Evolutionary conservation across 2,113 vertebrate genomes (phyloP).

Genomic region (Oreochromis aureus): DNA sequence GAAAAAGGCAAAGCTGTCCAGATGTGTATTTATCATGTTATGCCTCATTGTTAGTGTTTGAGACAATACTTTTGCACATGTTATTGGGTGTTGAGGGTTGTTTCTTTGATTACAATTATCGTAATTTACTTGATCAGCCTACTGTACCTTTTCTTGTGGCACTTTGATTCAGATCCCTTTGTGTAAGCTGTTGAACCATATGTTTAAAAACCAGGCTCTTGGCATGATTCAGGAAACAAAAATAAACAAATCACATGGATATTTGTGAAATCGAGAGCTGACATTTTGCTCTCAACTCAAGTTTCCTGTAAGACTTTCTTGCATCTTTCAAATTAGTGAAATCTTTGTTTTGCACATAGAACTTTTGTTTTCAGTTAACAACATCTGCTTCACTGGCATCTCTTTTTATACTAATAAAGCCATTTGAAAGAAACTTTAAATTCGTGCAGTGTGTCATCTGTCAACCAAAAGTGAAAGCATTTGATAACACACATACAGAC

Average conservation of each 20-base stretch:
- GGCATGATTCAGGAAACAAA: neutral
- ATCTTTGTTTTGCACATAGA: slow-evolving; percentile 17
- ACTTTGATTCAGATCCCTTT: slow-evolving; percentile 36
- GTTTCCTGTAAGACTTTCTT: neutral
- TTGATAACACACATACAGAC: neutral
- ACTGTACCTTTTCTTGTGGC: slow-evolving; percentile 26
- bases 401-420: slow-evolving; percentile 38
- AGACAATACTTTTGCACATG: slow-evolving; percentile 36
- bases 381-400: slow-evolving; percentile 27
- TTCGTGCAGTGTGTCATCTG: neutral
- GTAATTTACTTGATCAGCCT: slow-evolving; percentile 37
- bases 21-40: neutral
- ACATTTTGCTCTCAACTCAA: neutral
- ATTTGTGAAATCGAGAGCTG: neutral
- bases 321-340: neutral
- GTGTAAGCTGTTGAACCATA: neutral
- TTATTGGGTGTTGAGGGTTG: neutral
- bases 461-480: neutral
- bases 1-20: neutral
- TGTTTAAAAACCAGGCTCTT: neutral
- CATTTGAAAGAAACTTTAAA: neutral
- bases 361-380: slow-evolving; percentile 5
- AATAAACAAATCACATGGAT: neutral
- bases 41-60: neutral
- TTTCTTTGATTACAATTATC: neutral